Evolutionary conservation across 2,113 vertebrate genomes (phyloP).

Genomic region (Cinclus mexicanus): DNA sequence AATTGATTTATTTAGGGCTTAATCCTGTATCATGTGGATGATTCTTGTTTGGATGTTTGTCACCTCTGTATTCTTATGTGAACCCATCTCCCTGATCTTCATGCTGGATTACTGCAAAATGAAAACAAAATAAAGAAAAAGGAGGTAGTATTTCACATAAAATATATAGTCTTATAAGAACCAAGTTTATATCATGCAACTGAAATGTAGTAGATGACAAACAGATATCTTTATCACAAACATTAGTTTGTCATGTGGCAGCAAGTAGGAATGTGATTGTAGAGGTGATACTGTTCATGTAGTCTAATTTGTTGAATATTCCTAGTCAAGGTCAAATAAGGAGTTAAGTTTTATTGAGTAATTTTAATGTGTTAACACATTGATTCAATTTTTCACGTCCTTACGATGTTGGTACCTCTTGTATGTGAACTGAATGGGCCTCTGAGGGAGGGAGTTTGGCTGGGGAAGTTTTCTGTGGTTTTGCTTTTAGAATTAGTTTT

Average conservation of each 20-base stretch:
- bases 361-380: neutral
- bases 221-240: neutral
- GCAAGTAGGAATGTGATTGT: neutral
- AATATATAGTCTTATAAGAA: neutral
- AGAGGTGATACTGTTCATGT: neutral
- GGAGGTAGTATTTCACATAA: neutral
- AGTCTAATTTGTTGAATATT: neutral
- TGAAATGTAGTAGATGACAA: neutral
- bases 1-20: neutral
- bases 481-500: neutral
- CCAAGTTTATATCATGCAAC: neutral
- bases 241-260: neutral
- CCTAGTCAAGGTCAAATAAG: neutral
- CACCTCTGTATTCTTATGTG: accelerated
- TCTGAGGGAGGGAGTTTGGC: neutral
- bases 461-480: neutral
- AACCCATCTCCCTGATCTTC: neutral
- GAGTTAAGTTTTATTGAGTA: neutral
- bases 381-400: accelerated
- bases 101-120: neutral
- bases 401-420: neutral
- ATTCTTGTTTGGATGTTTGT: neutral
- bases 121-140: neutral
- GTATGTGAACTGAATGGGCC: neutral
- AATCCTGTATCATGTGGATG: neutral